These are phyloP conservation scores for Zapus hudsonius DNA, from an alignment of 2,113 vertebrate species.

Conservation along the genomic window DNA sequence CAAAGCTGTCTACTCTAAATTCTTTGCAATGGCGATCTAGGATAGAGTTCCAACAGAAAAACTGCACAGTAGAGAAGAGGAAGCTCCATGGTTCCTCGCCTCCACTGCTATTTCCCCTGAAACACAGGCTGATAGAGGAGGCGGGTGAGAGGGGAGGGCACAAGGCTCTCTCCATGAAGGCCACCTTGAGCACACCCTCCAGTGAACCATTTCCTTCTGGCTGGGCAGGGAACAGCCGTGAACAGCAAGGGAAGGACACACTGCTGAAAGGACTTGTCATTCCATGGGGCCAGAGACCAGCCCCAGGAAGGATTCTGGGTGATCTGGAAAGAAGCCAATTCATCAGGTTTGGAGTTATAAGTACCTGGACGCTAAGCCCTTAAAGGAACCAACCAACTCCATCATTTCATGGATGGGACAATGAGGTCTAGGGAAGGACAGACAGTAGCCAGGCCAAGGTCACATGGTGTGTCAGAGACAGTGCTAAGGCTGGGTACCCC, in stretches of 20 bases:
- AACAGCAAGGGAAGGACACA: not conserved
- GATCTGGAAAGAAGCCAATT: conserved; percentile 9
- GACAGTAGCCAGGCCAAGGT: not conserved
- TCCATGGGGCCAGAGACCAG: not conserved
- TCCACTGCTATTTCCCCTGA: not conserved
- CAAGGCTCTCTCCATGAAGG: not conserved
- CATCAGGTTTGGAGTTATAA: not conserved
- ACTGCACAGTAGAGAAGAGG: not conserved
- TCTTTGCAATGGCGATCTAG: not conserved
- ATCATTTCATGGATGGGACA: not conserved
- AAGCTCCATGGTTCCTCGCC: not conserved
- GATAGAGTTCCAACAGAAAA: not conserved
- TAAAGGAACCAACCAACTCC: not conserved
- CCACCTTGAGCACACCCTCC: not conserved
- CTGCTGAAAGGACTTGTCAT: not conserved
- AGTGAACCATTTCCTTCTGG: accelerated
- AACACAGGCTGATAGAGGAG: not conserved
- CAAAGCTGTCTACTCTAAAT: not conserved
- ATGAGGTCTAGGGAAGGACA: not conserved
- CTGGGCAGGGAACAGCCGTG: accelerated
- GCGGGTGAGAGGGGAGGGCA: not conserved
- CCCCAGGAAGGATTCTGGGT: not conserved
- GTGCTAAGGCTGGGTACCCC: not conserved
- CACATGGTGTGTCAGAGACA: not conserved
- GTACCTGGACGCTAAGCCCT: not conserved